Conservation (phyloP, 1,140 invertebrate genomes). For the Adoxophyes honmai region DNA sequence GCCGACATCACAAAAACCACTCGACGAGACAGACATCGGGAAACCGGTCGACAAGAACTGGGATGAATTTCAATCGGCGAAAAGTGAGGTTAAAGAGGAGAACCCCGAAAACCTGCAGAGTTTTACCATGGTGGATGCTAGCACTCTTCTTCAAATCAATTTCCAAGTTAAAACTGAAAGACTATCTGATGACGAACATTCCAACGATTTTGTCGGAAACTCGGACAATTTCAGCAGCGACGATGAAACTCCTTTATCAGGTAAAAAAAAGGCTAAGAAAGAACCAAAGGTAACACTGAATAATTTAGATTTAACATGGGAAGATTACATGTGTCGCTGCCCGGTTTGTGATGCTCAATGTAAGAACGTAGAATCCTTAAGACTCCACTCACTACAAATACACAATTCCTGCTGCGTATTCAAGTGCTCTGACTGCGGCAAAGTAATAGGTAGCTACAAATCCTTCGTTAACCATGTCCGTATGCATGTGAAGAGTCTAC, state of each 20-base stretch:
- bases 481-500: constrained; percentile 45
- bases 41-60: constrained; percentile 55
- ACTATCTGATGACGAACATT: constrained; percentile 31
- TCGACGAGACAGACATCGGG: constrained; percentile 26
- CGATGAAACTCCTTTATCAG: constrained; percentile 45
- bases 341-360: constrained; percentile 61
- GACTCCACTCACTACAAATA: constrained; percentile 60
- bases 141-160: constrained; percentile 18
- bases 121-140: constrained; percentile 24
- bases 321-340: constrained; percentile 56
- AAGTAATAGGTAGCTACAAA: constrained; percentile 43
- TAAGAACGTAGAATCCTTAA: constrained; percentile 50
- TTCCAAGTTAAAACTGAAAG: constrained; percentile 44
- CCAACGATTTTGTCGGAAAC: constrained; percentile 15
- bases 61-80: constrained; percentile 47
- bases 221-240: constrained; percentile 39
- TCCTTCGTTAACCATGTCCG: constrained; percentile 53
- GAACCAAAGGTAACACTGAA: constrained; percentile 27
- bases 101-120: constrained; percentile 19
- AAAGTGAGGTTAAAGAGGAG: constrained; percentile 53
- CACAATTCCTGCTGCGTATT: constrained; percentile 54
- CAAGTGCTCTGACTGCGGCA: constrained; percentile 57
- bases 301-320: constrained; percentile 46
- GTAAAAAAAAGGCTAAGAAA: constrained; percentile 33
- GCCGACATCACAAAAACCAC: constrained; percentile 5